These are phyloP conservation scores for Autographa gamma DNA, from an alignment of 2,888 invertebrate genomes.

Conservation along the genomic window DNA sequence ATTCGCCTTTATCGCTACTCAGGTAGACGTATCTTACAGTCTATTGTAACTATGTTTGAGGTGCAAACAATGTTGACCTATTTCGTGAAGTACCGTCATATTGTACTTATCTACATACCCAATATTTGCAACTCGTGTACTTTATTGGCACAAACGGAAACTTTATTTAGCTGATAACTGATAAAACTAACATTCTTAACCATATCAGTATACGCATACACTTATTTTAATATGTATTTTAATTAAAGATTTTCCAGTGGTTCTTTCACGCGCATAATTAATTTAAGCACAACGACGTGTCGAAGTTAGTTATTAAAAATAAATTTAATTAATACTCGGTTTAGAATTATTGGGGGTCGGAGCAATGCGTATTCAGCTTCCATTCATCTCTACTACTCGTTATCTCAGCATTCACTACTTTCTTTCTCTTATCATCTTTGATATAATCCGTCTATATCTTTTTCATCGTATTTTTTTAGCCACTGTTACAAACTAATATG, in stretches of 20 bases:
- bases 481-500: no score
- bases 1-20: not conserved
- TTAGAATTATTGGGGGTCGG: no score
- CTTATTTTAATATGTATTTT: not conserved
- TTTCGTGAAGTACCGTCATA: not conserved
- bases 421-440: no score
- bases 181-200: conserved; percentile 13
- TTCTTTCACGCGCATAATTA: not conserved
- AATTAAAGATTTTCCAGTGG: not conserved
- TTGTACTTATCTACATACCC: not conserved
- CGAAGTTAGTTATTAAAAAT: no score
- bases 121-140: conserved; percentile 31
- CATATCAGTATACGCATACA: not conserved
- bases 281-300: no score
- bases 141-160: conserved; percentile 18
- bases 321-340: no score
- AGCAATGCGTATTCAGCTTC: no score
- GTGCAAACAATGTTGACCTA: not conserved
- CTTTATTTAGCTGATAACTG: conserved; percentile 20
- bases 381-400: no score
- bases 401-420: no score
- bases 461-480: no score
- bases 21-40: not conserved
- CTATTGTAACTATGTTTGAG: not conserved
- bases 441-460: no score